Base-by-base conservation (phyloP, 2,113 vertebrate genomes). In the Campylorhamphus procurvoides region DNA sequence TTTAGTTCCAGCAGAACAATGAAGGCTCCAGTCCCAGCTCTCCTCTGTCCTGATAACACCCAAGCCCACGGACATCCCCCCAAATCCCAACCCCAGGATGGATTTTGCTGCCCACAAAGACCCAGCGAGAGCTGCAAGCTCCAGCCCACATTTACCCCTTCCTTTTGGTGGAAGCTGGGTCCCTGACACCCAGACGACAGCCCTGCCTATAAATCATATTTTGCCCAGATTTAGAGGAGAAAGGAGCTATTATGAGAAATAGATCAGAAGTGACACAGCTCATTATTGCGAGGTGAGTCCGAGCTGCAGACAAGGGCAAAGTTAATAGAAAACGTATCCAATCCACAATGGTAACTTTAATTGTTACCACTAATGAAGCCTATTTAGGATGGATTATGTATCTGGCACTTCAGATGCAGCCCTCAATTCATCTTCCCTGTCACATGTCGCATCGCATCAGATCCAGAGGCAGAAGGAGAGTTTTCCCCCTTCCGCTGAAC, bases 291-390 rank as follows among this genome's bases (percentile, higher is more conserved):
- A 96, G 90, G 88, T 79, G 66, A 96, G 87, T 40, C 80, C 37
- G 14, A 95, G 81, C 80, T 91, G 86, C 74, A 85, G 95, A 97
- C 95, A 97, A 97, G 95, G 95, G 89, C 96, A 96, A 94, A 95
- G 93, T 96, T 97, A 97, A 97, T 95, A 94, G 74, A 95, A 96
- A 96, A 82, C 8, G 15, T 94, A 87, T 85, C 93, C 91, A 95
- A 93, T 84, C 90, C 96, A 92, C 84, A 96, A 89, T 78, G 89
- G 87, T 95, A 95, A 67, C 93, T 97, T 93, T 97, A 97, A 96
- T 96, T 97, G 95, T 95, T 91, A 64, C 87, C 89, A 80, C 96
- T 97, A 96, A 97, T 97, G 96, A 94, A 96, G 95, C 92, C 95
- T 96, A 88, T 96, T 97, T 97, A 94, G 95, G 91, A 95, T 91